Conservation (phyloP, 2,888 invertebrate genomes). For the Campopleginae sp. region DNA sequence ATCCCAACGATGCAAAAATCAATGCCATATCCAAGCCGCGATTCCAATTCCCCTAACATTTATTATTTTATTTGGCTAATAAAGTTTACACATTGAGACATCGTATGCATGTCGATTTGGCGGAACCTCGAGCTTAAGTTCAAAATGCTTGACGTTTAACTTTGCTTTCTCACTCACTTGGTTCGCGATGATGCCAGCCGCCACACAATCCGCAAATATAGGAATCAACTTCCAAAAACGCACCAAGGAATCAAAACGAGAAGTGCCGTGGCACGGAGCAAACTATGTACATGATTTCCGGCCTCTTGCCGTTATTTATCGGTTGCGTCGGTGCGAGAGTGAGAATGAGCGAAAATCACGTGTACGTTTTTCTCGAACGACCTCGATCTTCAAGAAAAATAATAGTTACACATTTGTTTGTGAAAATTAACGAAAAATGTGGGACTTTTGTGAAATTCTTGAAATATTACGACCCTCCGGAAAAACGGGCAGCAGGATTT, state of each 20-base stretch:
- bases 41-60: conserved; percentile 56
- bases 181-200: conserved; percentile 18
- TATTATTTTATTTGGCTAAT: conserved; percentile 59
- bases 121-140: conserved; percentile 30
- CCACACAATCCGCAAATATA: conserved; percentile 14
- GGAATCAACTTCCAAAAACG: conserved; percentile 3
- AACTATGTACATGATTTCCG: conserved; percentile 12
- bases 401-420: too few species aligned
- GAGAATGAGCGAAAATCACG: too few species aligned
- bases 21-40: neutral
- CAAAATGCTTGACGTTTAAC: neutral
- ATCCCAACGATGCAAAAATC: too few species aligned
- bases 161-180: conserved; percentile 9
- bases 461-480: too few species aligned
- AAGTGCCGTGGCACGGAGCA: conserved; percentile 10
- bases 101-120: conserved; percentile 44
- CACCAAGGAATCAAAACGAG: conserved; percentile 1
- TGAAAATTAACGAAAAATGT: too few species aligned
- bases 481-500: too few species aligned
- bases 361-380: too few species aligned
- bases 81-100: conserved; percentile 59
- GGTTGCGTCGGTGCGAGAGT: too few species aligned
- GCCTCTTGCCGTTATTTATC: neutral
- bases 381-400: too few species aligned
- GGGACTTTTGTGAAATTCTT: too few species aligned